These are phyloP conservation scores for Passer montanus DNA, from an alignment of 2,113 vertebrate species.

Conservation along the genomic window DNA sequence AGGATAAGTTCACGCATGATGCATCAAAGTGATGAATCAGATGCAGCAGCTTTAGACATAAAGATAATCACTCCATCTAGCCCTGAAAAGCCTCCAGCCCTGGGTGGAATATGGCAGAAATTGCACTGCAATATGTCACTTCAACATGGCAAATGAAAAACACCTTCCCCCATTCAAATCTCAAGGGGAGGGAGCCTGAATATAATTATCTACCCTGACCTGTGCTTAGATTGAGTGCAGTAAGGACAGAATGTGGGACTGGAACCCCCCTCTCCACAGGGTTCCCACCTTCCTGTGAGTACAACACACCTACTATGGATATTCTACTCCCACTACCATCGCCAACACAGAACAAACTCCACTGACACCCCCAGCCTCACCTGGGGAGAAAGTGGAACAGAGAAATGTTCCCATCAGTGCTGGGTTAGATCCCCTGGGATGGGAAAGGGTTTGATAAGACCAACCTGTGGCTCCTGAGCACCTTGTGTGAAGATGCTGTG, in stretches of 20 bases:
- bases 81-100: constrained; percentile 18
- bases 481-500: not conserved
- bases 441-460: not conserved
- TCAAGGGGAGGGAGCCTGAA: not conserved
- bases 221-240: not conserved
- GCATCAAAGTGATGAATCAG: constrained; percentile 59
- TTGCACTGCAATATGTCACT: constrained; percentile 21
- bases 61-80: constrained; percentile 59
- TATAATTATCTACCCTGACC: not conserved
- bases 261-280: not conserved
- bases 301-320: no score
- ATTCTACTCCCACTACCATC: no score
- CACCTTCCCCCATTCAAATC: constrained; percentile 5
- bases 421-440: not conserved
- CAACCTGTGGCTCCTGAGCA: not conserved
- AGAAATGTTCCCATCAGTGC: no score
- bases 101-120: constrained; percentile 44
- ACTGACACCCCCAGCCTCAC: no score
- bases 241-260: not conserved
- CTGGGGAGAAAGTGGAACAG: no score
- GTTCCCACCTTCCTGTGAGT: not conserved
- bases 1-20: constrained; percentile 41
- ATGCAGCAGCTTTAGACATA: constrained; percentile 44
- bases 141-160: constrained; percentile 27
- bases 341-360: no score